Base-by-base conservation (phyloP, 2,113 vertebrate genomes). In the Microcebus tavaratra region DNA sequence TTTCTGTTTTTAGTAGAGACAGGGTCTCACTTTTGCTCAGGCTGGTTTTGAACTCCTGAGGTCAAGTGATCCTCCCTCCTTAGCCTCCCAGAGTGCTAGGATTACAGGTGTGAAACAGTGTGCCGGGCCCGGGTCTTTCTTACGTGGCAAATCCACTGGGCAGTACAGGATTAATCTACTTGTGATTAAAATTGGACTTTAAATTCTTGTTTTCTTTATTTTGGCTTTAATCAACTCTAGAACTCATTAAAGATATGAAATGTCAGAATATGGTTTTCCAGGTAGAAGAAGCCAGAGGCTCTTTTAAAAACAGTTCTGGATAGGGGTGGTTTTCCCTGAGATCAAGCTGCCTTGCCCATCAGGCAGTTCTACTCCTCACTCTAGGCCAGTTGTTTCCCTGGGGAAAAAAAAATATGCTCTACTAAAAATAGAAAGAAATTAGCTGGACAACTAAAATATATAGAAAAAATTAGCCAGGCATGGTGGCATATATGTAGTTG, bases 121-220 rank as follows among this genome's bases (percentile, higher is more conserved):
- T 55, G 55, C 55, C 6, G 5, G 18, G 55, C 55, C 57, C 36
- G 23, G 72, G 65, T 57, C 89, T 85, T 89, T 80, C 67, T 61
- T 50, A 12, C n/a, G n/a, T 61, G 94, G 17, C 3, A 61, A 17
- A 79, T 73, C 88, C 13, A 6, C 25, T 86, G 53, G 72, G 78
- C 85, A 82, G 76, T 25, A 9, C 78, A 14, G 15, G 31, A 36
- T 93, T 93, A 31, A 45, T 90, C 53, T 65, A 10, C 76, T 83
- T 70, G 34, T 88, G 59, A 88, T 27, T 92, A 68, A 91, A 85
- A 82, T 50, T 92, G 55, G 39, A 53, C 57, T 92, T 88, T 55
- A 39, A 50, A 59, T 70, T 94, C 53, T 92, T 80, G 23, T 53
- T 95, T 86, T 90, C 80, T 63, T 80, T 87, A 70, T 78, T 91